Conservation (phyloP, 1,140 invertebrate species). For the Tetragonula clypearis region DNA sequence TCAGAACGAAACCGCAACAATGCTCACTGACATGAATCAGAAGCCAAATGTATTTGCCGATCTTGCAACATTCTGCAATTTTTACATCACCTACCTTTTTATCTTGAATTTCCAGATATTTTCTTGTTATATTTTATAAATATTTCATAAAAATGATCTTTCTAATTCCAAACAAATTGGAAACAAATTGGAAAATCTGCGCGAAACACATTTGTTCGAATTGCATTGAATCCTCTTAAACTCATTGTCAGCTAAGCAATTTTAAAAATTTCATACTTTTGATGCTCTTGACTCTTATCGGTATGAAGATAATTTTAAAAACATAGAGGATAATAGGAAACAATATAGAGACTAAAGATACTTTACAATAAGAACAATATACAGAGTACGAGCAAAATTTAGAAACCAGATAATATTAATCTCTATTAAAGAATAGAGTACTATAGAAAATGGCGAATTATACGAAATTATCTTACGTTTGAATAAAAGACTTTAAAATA, state of each 20-base stretch:
- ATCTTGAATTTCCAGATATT: background rate
- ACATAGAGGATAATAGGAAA: background rate
- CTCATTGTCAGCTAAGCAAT: background rate
- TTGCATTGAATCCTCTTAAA: background rate
- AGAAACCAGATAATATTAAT: too few relatives aligned
- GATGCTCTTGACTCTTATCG: background rate
- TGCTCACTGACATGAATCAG: background rate
- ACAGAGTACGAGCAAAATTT: too few relatives aligned
- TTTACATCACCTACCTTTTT: background rate
- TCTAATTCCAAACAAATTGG: background rate
- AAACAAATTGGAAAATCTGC: background rate
- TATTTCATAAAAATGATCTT: background rate
- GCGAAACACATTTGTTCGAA: background rate
- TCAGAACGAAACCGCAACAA: constrained; percentile 26
- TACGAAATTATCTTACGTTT: too few relatives aligned
- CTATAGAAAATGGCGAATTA: too few relatives aligned
- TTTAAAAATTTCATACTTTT: background rate
- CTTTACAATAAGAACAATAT: too few relatives aligned
- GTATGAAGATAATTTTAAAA: background rate
- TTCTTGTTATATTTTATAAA: background rate
- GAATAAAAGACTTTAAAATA: too few relatives aligned
- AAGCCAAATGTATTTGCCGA: background rate
- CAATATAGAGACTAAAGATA: too few relatives aligned
- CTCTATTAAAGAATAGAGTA: too few relatives aligned
- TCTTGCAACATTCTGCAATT: background rate